These are phyloP conservation scores for Shinisaurus crocodilurus DNA, from an alignment of 2,113 vertebrate species.

Conservation along the genomic window DNA sequence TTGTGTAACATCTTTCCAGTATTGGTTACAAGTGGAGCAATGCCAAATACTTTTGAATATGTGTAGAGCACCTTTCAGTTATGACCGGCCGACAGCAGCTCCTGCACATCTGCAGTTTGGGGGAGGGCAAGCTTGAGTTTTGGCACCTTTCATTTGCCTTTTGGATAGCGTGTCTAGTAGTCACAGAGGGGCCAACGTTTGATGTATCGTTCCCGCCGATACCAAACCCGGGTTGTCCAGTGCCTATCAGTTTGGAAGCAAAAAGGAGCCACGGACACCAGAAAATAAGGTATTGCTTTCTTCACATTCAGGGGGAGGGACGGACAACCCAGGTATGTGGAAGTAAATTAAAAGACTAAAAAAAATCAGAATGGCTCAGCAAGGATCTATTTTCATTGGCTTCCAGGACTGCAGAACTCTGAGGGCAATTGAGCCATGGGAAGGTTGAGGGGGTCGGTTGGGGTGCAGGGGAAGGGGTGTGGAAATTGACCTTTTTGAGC, in stretches of 20 bases:
- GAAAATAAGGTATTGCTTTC: too few relatives aligned
- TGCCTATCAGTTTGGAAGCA: too few relatives aligned
- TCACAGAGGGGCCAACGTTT: background rate
- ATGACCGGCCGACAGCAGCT: background rate
- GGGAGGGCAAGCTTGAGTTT: background rate
- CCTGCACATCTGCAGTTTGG: background rate
- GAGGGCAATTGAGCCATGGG: background rate
- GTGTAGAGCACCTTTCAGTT: background rate
- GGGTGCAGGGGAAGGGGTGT: background rate
- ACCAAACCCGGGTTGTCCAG: too few relatives aligned
- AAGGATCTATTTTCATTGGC: background rate
- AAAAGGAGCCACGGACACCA: too few relatives aligned
- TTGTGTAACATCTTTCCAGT: background rate
- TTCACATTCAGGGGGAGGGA: too few relatives aligned
- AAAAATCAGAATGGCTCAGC: too few relatives aligned
- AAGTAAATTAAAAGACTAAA: too few relatives aligned
- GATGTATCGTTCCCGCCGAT: too few relatives aligned
- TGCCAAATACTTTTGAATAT: background rate
- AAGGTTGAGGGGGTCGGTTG: background rate
- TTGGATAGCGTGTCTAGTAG: background rate
- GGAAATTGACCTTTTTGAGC: background rate
- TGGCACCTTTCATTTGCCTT: background rate
- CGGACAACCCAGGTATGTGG: too few relatives aligned
- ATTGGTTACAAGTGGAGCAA: background rate
- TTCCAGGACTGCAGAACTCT: background rate